A percentile compares a stretch with the other conserved stretches of the same genome.
These are phyloP conservation scores for Megaceryle maxima DNA, from an alignment of 2,113 vertebrate genomes.

Conservation along the genomic window DNA sequence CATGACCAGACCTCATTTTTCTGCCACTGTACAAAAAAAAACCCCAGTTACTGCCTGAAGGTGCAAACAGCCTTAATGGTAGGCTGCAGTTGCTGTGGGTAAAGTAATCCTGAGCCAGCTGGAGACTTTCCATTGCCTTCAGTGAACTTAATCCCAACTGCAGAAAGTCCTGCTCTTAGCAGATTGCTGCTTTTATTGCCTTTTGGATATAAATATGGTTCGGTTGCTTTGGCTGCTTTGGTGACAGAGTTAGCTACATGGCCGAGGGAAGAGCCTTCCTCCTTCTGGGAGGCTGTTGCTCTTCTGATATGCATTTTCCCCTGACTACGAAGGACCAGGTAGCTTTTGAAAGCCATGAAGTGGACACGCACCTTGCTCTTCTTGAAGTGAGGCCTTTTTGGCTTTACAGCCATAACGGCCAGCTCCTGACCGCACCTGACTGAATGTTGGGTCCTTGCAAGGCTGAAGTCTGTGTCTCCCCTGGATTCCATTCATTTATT, in stretches of 20 bases:
- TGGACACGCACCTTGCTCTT: not conserved
- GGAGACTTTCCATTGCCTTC: slow-evolving; percentile 47
- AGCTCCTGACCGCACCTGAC: not conserved
- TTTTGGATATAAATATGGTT: not conserved
- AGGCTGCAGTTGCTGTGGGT: not conserved
- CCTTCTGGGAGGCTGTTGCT: not conserved
- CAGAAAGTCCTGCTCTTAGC: not conserved
- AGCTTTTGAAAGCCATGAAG: not conserved
- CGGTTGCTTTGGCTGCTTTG: slow-evolving; percentile 3
- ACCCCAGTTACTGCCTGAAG: slow-evolving; percentile 19
- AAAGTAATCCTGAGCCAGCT: not conserved
- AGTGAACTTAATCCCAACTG: not conserved
- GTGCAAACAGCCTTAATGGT: slow-evolving; percentile 41
- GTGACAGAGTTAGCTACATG: not conserved
- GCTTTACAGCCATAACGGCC: not conserved
- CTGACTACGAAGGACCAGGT: not conserved
- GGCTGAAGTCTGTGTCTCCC: not conserved
- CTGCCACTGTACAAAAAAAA: slow-evolving; percentile 38
- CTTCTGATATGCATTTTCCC: not conserved
- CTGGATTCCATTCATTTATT: not conserved
- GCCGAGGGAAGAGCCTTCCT: not conserved
- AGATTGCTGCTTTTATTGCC: slow-evolving; percentile 12
- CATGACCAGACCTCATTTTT: slow-evolving; percentile 11
- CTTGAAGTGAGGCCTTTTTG: not conserved
- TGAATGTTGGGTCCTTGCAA: not conserved